phyloP scores from a whole-genome alignment of 2,797 vertebrate species.

The Rhinatrema bivittatum region DNA sequence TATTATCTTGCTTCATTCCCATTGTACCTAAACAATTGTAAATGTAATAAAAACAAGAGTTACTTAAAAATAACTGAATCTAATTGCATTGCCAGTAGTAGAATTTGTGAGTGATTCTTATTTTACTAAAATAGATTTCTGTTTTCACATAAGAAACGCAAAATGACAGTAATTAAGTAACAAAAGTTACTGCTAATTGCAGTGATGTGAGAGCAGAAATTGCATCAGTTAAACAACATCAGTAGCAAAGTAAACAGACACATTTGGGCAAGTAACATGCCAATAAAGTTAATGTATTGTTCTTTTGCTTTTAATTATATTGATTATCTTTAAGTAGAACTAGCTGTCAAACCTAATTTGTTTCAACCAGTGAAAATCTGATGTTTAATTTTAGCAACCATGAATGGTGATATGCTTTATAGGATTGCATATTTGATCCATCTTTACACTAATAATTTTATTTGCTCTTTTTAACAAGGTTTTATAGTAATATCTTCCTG shows the following conservation, averaged over 20 bases:
- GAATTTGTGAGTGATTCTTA: too few species aligned
- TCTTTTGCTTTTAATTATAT: constrained; percentile 32
- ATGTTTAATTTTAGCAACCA: background rate
- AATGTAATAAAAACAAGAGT: too few species aligned
- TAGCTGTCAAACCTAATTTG: constrained; percentile 25
- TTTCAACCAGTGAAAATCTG: constrained; percentile 14
- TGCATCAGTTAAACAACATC: constrained; percentile 25
- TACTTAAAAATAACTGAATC: too few species aligned
- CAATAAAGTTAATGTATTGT: constrained; percentile 14
- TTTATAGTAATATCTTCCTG: too few species aligned
- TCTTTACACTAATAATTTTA: too few species aligned
- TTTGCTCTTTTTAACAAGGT: too few species aligned
- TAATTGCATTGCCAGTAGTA: too few species aligned
- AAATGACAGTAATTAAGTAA: constrained; percentile 1
- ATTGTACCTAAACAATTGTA: too few species aligned
- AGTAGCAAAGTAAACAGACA: constrained; percentile 18
- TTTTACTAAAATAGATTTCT: too few species aligned
- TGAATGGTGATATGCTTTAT: too few species aligned
- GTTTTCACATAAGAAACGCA: background rate
- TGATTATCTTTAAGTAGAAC: constrained; percentile 28
- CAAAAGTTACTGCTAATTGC: constrained; percentile 12
- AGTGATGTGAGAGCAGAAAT: constrained; percentile 16
- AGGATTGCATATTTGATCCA: too few species aligned
- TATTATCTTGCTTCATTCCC: too few species aligned
- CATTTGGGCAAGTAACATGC: constrained; percentile 21